Percentiles rank a stretch among this genome's conserved stretches.
Conservation (phyloP, 2,888 invertebrate genomes). For the Caenorhabditis sp. region DNA sequence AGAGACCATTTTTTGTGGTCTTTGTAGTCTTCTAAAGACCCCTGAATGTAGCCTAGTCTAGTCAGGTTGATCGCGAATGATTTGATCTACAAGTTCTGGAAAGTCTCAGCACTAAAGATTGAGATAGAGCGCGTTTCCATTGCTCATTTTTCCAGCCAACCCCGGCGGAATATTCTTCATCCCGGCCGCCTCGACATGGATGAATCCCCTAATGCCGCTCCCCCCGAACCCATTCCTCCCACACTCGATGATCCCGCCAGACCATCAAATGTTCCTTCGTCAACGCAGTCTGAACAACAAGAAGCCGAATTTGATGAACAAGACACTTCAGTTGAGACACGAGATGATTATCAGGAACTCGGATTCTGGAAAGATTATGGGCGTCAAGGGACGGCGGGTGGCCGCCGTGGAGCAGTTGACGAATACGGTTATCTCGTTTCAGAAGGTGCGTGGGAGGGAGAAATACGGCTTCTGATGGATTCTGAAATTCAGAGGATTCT, state of each 20-base stretch:
- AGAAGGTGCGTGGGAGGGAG: conserved; percentile 88
- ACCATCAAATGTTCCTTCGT: conserved; percentile 68
- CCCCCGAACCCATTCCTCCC: conserved; percentile 71
- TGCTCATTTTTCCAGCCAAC: conserved; percentile 36
- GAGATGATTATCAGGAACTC: conserved; percentile 96
- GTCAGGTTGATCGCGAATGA: too few species aligned
- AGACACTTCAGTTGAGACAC: conserved; percentile 89
- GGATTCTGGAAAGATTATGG: conserved; percentile 94
- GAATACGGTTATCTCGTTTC: conserved; percentile 98
- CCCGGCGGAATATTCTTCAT: conserved; percentile 75
- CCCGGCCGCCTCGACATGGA: conserved; percentile 73
- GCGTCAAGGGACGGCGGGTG: conserved; percentile 90
- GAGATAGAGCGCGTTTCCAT: too few species aligned
- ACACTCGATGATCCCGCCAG: conserved; percentile 67
- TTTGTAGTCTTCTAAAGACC: background rate
- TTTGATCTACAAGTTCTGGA: background rate
- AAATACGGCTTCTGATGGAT: too few species aligned
- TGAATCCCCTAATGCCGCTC: conserved; percentile 71
- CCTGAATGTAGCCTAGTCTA: too few species aligned
- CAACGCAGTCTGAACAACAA: conserved; percentile 67
- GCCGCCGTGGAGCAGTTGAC: conserved; percentile 99
- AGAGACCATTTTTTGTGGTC: background rate
- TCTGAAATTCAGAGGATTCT: too few species aligned
- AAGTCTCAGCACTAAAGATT: background rate
- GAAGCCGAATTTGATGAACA: conserved; percentile 60